These are phyloP conservation scores for Stercorarius parasiticus DNA, from an alignment of 2,113 vertebrate genomes.

Conservation along the genomic window DNA sequence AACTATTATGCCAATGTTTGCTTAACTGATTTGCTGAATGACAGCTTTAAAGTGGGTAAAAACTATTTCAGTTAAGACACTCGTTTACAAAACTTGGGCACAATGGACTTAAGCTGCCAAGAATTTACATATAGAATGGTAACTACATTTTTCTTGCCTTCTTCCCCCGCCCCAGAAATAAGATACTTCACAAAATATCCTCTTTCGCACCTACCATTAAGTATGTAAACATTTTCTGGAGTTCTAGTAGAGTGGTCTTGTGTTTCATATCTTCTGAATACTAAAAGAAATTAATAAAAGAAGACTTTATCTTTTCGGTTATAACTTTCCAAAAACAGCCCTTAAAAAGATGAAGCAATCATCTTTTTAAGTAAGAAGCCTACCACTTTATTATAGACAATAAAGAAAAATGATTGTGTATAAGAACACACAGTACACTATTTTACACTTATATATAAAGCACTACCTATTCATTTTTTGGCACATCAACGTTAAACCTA, in stretches of 20 bases:
- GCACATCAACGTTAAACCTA: not conserved
- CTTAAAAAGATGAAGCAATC: not conserved
- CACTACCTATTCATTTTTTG: not conserved
- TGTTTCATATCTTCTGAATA: constrained; percentile 99
- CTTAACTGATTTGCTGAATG: not conserved
- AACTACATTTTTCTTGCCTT: not conserved
- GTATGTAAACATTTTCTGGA: constrained; percentile 99
- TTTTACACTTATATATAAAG: not conserved
- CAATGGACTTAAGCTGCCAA: not conserved
- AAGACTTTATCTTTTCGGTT: not conserved
- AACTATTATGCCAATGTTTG: not conserved
- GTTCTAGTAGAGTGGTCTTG: constrained; percentile 96
- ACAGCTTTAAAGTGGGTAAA: not conserved
- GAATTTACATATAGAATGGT: not conserved
- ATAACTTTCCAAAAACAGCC: not conserved
- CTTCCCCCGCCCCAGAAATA: not conserved
- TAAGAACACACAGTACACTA: not conserved
- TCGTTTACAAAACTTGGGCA: not conserved
- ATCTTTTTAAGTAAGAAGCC: not conserved
- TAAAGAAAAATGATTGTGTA: not conserved
- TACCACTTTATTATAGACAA: not conserved
- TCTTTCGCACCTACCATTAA: constrained; percentile 86
- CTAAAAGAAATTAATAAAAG: constrained; percentile 69
- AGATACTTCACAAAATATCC: not conserved
- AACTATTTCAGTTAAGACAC: not conserved